phyloP scores from a whole-genome alignment of 2,797 vertebrate genomes.

The Ficedula albicollis region DNA sequence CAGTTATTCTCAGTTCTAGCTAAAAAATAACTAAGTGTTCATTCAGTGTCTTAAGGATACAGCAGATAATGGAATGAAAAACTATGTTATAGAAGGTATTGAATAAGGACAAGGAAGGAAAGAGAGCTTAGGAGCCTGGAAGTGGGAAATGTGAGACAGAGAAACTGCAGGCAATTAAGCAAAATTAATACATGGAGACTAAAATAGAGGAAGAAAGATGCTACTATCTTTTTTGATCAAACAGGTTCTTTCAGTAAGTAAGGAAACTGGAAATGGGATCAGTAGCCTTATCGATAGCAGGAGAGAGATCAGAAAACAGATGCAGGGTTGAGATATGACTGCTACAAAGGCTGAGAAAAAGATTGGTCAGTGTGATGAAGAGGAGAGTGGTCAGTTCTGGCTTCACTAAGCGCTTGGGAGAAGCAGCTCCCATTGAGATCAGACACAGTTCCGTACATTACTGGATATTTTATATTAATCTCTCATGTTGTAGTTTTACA shows the following conservation, averaged over 20 bases:
- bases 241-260: neutral
- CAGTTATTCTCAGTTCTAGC: neutral
- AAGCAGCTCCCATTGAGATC: neutral
- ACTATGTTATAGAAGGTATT: neutral
- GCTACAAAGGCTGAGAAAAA: neutral
- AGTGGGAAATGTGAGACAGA: neutral
- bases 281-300: neutral
- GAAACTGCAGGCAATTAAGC: neutral
- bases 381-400: neutral
- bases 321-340: neutral
- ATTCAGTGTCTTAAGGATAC: neutral
- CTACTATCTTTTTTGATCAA: neutral
- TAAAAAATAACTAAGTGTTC: neutral
- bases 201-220: neutral
- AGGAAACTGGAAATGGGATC: neutral
- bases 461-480: slow-evolving; percentile 7
- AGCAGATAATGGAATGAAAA: neutral
- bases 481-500: neutral
- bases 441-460: neutral
- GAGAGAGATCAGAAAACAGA: neutral
- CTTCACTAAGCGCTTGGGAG: neutral
- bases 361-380: neutral
- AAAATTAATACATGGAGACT: neutral
- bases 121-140: neutral
- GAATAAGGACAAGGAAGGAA: neutral